These are phyloP conservation scores for Gymnopithys bicolor DNA, from an alignment of 2,797 vertebrate species.

Conservation along the genomic window DNA sequence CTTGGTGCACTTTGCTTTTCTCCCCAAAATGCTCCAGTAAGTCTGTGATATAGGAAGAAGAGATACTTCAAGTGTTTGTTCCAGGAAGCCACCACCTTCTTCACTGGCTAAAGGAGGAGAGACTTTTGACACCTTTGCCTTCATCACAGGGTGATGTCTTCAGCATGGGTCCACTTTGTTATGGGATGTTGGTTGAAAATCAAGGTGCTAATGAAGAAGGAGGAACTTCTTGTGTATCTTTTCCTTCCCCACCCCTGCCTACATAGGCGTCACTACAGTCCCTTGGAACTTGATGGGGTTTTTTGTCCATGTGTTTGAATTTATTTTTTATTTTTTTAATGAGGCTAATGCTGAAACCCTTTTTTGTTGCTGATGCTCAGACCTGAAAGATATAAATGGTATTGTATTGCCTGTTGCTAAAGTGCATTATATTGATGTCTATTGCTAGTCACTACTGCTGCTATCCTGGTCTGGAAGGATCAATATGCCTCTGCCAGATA, in stretches of 20 bases:
- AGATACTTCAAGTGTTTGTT: background rate
- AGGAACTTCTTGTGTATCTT: background rate
- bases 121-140: background rate
- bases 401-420: background rate
- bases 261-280: background rate
- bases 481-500: background rate
- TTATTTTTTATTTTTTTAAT: background rate
- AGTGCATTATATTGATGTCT: background rate
- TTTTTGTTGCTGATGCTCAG: background rate
- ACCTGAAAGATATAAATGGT: background rate
- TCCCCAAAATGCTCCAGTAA: background rate
- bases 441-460: background rate
- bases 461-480: background rate
- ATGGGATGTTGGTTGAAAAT: background rate
- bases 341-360: background rate
- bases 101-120: background rate
- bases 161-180: background rate
- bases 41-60: background rate
- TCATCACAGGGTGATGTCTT: background rate
- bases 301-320: background rate
- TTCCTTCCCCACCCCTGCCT: background rate
- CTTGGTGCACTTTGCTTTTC: background rate
- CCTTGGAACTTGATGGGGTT: background rate
- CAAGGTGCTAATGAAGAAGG: background rate
- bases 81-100: background rate